Evolutionary conservation across 2,797 vertebrate species (phyloP), one percentile per base, ranked within the genome.

Genomic region (Phrynocephalus guinanensis): DNA sequence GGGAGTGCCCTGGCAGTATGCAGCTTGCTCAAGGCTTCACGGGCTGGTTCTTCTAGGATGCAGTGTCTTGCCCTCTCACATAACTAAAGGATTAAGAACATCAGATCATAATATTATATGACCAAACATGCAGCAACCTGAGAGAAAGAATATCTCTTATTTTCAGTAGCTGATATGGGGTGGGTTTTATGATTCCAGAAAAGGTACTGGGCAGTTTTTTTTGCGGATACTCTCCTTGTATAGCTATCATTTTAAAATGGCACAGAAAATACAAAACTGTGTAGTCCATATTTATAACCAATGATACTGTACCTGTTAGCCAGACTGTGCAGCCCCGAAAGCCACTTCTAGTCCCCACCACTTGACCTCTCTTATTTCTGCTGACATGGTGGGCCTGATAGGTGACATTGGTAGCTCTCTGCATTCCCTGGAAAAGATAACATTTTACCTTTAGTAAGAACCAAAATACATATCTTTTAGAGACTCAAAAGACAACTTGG

Each of bases 301-400:
- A 44, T 10, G 56, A 52, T 75, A 75, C n/a, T 16, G 0, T 97
- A 99, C 99, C 99, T 96, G 97, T 99, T 84, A 99, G 96, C 99
- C 99, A 99, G 73, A 99, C 98, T 0, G 99, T 99, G 92, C 99
- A 99, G 63, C 99, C 99, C 77, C 99, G 97, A 95, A 99, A 99
- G 15, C 99, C 99, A 90, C 98, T 98, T 96, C 98, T 97, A 76
- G 98, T 99, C 79, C 99, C 99, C 48, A 99, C 98, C 75, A 99
- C 99, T 90, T 99, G 99, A 2, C 99, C 99, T 30, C 99, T 98
- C 95, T 99, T 99, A 96, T 98, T 99, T 91, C 99, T 96, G 95
- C 98, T 99, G 89, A 99, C 99, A 78, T 99, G 99, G 92, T 99
- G 99, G 80, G 99, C 99, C 95, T 99, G 99, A 92, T 99, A 99